A percentile compares a stretch with the other conserved stretches of the same genome.
phyloP scores from a whole-genome alignment of 2,797 vertebrate genomes.

The Alectoris magna region DNA sequence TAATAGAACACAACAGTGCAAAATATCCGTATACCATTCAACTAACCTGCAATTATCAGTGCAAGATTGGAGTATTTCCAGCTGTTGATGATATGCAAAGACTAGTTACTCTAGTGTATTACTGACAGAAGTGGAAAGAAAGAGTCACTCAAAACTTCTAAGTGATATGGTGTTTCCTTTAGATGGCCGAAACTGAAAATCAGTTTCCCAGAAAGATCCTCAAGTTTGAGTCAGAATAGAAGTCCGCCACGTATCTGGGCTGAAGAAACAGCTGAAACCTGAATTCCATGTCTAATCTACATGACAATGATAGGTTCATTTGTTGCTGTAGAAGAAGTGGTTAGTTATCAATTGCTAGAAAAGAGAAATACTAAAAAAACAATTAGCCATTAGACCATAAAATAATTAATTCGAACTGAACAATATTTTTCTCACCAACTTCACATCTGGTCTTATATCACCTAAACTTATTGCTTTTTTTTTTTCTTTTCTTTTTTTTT shows the following conservation, averaged over 20 bases:
- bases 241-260: background rate
- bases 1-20: background rate
- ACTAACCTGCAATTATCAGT: background rate
- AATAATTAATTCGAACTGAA: background rate
- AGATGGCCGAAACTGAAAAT: background rate
- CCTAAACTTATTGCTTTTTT: background rate
- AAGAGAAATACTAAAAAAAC: background rate
- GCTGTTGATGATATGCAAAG: background rate
- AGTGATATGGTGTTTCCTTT: background rate
- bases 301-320: background rate
- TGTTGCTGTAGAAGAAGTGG: background rate
- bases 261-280: background rate
- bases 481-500: background rate
- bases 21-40: background rate
- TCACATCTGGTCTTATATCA: background rate
- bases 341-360: background rate
- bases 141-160: background rate
- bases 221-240: background rate
- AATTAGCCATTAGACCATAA: background rate
- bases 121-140: background rate
- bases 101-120: background rate
- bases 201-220: fast-evolving
- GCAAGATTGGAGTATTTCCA: background rate
- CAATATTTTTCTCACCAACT: background rate
- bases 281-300: background rate